These are phyloP conservation scores for Cynocephalus volans DNA, from an alignment of 2,113 vertebrate genomes.

Conservation along the genomic window DNA sequence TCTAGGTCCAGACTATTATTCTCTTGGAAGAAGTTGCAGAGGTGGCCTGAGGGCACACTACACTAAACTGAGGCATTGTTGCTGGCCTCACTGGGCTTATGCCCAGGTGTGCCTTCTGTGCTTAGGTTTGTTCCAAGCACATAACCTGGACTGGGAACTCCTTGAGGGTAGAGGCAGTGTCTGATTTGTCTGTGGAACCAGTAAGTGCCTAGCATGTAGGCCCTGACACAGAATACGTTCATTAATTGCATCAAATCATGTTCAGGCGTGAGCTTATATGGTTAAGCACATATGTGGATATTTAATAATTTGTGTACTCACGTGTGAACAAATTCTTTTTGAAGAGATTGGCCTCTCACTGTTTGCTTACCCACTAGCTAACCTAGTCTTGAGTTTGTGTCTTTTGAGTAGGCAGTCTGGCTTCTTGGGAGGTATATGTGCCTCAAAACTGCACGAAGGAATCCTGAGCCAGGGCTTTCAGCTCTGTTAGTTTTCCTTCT, in stretches of 20 bases:
- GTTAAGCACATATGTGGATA: constrained; percentile 47
- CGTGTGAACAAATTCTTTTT: constrained; percentile 47
- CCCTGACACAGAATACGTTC: constrained; percentile 52
- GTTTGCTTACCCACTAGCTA: constrained; percentile 39
- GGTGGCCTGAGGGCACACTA: not conserved
- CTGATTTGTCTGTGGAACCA: constrained; percentile 47
- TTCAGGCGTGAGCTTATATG: constrained; percentile 60
- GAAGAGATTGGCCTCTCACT: constrained; percentile 39
- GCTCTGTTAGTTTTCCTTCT: constrained; percentile 79
- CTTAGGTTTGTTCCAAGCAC: constrained; percentile 16
- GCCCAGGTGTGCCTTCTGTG: not conserved
- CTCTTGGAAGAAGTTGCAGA: constrained; percentile 2
- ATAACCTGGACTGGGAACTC: not conserved
- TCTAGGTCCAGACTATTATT: not conserved
- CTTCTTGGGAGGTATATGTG: constrained; percentile 38
- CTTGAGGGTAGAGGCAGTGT: constrained; percentile 22
- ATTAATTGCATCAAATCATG: constrained; percentile 44
- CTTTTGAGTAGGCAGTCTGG: constrained; percentile 40
- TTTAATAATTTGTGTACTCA: constrained; percentile 62
- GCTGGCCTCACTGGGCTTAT: not conserved
- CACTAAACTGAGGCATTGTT: not conserved
- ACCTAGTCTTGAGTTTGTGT: not conserved
- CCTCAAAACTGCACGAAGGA: constrained; percentile 60
- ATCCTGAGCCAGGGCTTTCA: constrained; percentile 59
- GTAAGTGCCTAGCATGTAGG: not conserved